Conservation (phyloP, 2,797 vertebrate species). For the Hippopotamyrus pictus region DNA sequence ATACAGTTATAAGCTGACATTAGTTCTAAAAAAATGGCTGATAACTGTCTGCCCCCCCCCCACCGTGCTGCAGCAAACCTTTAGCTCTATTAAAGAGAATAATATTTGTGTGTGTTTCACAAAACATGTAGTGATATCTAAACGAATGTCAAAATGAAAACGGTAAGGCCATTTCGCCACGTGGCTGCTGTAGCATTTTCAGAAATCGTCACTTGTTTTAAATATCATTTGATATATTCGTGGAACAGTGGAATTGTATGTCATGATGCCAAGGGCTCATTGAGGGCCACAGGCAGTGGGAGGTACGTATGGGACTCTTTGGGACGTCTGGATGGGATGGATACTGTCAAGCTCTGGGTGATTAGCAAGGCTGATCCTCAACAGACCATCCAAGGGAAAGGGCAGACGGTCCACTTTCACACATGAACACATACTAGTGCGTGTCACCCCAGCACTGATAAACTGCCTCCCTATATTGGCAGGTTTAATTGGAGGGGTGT, state of each 20-base stretch:
- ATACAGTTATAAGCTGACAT: not conserved
- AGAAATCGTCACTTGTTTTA: not conserved
- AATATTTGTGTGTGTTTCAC: not conserved
- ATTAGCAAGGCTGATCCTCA: constrained; percentile 18
- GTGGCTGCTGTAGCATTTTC: not conserved
- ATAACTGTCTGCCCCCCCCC: not conserved
- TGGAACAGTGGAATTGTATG: not conserved
- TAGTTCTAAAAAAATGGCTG: not conserved
- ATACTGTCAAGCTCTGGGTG: not conserved
- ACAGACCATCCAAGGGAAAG: constrained; percentile 19
- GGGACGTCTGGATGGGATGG: not conserved
- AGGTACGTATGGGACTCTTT: not conserved
- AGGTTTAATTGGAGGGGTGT: constrained; percentile 4
- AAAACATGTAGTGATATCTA: not conserved
- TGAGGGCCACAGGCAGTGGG: not conserved
- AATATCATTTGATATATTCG: not conserved
- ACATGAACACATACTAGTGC: not conserved
- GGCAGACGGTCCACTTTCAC: not conserved
- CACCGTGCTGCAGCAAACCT: not conserved
- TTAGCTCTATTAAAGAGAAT: not conserved
- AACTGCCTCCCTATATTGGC: constrained; percentile 9
- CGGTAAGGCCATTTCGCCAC: not conserved
- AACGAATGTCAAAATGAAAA: not conserved
- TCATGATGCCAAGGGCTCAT: not conserved
- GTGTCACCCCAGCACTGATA: constrained; percentile 7